These are phyloP conservation scores for Sphecodes monilicornis DNA, from an alignment of 2,888 invertebrate species.

Conservation along the genomic window DNA sequence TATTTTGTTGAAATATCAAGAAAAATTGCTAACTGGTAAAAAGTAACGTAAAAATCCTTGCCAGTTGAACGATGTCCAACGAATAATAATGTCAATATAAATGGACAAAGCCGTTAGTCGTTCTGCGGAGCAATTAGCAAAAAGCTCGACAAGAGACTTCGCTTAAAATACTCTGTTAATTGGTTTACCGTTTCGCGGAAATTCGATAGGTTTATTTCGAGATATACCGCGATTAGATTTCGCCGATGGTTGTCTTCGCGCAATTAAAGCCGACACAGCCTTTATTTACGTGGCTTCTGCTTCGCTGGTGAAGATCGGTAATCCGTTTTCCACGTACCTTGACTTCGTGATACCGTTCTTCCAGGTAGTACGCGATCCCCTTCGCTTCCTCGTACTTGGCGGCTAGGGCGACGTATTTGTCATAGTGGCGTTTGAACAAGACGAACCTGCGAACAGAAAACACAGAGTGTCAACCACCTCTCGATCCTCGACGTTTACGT, in stretches of 20 bases:
- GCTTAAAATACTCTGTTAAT: background rate
- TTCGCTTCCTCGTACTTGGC: conserved; percentile 87
- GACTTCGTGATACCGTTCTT: conserved; percentile 88
- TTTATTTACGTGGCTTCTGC: background rate
- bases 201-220: background rate
- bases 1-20: no score
- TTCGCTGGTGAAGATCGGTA: background rate
- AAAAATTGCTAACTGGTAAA: no score
- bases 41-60: no score
- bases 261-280: background rate
- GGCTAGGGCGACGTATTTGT: conserved; percentile 87
- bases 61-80: background rate
- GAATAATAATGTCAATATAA: background rate
- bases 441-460: conserved; percentile 85
- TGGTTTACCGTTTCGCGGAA: background rate
- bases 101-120: background rate
- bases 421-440: conserved; percentile 88
- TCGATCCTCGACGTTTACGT: background rate
- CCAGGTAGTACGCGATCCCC: conserved; percentile 87
- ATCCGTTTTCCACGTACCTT: conserved; percentile 84
- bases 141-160: background rate
- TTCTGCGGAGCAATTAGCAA: no score
- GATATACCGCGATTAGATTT: conserved; percentile 12
- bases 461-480: background rate
- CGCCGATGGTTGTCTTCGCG: background rate